These are phyloP conservation scores for Neogobius melanostomus DNA, from an alignment of 2,113 vertebrate species.

Conservation along the genomic window DNA sequence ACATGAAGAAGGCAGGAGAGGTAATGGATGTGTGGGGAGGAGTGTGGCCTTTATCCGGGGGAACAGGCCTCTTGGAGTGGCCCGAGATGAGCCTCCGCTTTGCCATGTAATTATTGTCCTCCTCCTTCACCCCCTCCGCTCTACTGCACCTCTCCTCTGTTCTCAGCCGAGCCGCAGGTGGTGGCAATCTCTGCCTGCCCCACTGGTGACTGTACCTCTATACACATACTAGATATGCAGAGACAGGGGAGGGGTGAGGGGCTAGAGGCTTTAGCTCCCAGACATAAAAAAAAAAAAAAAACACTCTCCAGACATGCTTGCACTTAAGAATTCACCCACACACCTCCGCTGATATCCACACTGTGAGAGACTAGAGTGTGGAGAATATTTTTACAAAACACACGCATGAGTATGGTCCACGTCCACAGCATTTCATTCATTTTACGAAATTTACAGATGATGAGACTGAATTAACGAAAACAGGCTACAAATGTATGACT, in stretches of 20 bases:
- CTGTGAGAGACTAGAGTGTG: background rate
- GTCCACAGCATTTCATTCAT: background rate
- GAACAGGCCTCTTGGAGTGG: slow-evolving; percentile 35
- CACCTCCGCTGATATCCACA: slow-evolving; percentile 1
- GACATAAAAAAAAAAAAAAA: slow-evolving; percentile 34
- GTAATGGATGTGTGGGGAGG: slow-evolving; percentile 17
- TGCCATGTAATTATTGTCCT: slow-evolving; percentile 70
- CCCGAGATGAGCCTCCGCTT: slow-evolving; percentile 60
- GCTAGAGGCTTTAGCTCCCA: slow-evolving; percentile 53
- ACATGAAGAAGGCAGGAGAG: slow-evolving; percentile 45
- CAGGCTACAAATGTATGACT: too few relatives aligned
- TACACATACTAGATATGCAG: slow-evolving; percentile 24
- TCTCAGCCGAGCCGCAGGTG: slow-evolving; percentile 68
- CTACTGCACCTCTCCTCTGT: slow-evolving; percentile 15
- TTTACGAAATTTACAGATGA: too few relatives aligned
- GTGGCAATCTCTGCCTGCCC: slow-evolving; percentile 61
- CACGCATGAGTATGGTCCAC: background rate
- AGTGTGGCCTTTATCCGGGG: slow-evolving; percentile 22
- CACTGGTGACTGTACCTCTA: slow-evolving; percentile 35
- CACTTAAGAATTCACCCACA: slow-evolving; percentile 9
- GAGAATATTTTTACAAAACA: background rate
- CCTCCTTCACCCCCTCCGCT: slow-evolving; percentile 56
- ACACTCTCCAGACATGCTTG: slow-evolving; percentile 3
- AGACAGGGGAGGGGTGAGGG: slow-evolving; percentile 26
- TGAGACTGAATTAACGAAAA: too few relatives aligned